A percentile compares a stretch with the other conserved stretches of the same genome.
Evolutionary conservation across 2,113 vertebrate species (phyloP).

Genomic region (Scartelaos histophorus): DNA sequence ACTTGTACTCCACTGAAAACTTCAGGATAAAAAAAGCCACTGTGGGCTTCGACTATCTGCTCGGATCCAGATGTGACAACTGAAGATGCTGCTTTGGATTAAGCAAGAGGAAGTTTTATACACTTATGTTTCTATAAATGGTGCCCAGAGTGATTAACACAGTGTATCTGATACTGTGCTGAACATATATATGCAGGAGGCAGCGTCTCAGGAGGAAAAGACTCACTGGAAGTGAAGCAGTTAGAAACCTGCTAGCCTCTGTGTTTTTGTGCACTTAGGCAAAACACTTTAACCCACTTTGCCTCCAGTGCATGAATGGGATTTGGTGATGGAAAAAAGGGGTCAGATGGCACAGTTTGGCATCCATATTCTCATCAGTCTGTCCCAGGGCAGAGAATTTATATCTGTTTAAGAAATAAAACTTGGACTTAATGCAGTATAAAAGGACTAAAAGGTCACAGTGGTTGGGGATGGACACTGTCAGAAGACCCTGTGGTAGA

Average conservation of each 20-base stretch:
- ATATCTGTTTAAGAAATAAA: too few relatives aligned
- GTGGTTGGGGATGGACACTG: neutral
- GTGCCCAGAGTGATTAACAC: neutral
- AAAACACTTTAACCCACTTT: neutral
- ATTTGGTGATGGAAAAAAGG: neutral
- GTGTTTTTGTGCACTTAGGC: neutral
- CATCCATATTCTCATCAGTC: neutral
- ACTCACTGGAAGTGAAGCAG: neutral
- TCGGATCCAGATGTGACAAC: conserved; percentile 19
- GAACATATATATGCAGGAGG: neutral
- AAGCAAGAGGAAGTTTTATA: neutral
- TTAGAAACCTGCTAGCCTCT: neutral
- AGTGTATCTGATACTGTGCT: neutral
- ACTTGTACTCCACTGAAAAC: fast-evolving
- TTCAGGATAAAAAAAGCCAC: conserved; percentile 17
- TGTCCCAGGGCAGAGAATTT: neutral
- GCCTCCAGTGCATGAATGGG: neutral
- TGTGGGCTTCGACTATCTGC: conserved; percentile 46
- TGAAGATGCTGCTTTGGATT: neutral
- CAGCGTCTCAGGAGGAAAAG: neutral
- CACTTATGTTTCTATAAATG: neutral
- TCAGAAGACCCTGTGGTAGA: neutral
- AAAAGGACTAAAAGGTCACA: too few relatives aligned
- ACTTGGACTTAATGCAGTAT: too few relatives aligned
- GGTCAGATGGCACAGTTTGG: neutral